These are phyloP conservation scores for Laothoe populi DNA, from an alignment of 2,888 invertebrate genomes.

Conservation along the genomic window DNA sequence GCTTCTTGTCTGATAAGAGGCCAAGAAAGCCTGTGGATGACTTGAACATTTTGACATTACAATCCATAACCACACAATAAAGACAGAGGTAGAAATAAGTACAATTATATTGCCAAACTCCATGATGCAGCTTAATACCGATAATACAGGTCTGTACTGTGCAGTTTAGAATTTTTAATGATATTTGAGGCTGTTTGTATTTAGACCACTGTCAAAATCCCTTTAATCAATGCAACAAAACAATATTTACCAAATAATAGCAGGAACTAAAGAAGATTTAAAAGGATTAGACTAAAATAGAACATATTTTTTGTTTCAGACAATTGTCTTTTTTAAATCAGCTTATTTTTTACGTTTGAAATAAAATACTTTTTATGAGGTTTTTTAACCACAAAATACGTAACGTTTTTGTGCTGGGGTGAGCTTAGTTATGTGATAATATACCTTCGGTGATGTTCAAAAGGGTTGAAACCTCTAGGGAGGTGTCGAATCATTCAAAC, in stretches of 20 bases:
- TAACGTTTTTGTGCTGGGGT: neutral
- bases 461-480: constrained; percentile 74
- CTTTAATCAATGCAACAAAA: too few relatives aligned
- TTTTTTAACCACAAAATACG: constrained; percentile 15
- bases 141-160: too few relatives aligned
- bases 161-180: too few relatives aligned
- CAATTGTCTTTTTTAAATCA: constrained; percentile 3
- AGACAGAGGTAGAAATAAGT: too few relatives aligned
- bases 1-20: too few relatives aligned
- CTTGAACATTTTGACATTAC: too few relatives aligned
- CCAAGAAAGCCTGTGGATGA: too few relatives aligned
- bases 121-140: too few relatives aligned
- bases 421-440: constrained; percentile 49
- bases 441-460: constrained; percentile 56
- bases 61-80: too few relatives aligned
- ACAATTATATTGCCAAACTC: too few relatives aligned
- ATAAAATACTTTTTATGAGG: constrained; percentile 3
- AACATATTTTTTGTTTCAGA: neutral
- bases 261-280: neutral
- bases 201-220: too few relatives aligned
- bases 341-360: constrained; percentile 2
- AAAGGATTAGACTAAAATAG: neutral
- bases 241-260: neutral
- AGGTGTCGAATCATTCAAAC: constrained; percentile 80
- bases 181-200: too few relatives aligned